Base-by-base conservation (phyloP, 1,140 invertebrate genomes). In the Drosophila oshimai region DNA sequence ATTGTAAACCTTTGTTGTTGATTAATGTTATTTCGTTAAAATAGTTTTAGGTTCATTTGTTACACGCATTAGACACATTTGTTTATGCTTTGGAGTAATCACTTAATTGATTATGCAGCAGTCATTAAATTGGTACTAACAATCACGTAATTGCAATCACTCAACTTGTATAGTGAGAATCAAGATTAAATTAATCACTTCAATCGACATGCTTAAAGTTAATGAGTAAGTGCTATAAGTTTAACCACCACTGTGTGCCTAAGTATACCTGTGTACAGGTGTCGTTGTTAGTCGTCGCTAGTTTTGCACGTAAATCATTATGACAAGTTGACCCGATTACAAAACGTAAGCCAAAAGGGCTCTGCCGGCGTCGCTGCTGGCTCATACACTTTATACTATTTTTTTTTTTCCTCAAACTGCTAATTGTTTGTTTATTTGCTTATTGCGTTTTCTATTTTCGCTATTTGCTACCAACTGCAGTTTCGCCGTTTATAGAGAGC, bases 321-420 rank as follows among this genome's bases (percentile, higher is more conserved):
- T 84, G 80, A 86, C 80, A 86, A 84, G 80, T 80, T 84, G 80
- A 84, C 80, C 80, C 64, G 80, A 71, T 84, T 86, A 69, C 60
- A 60, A 84, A 68, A 74, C 44, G 55, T 20, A 47, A 55, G 34
- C 53, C 33, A 28, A 64, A 65, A 50, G 62, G 62, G 62, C 58
- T 20, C 62, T 41, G 20, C 51, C 65, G 57, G 29, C 50, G 54
- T 61, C 57, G 53, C 69, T 54, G 47, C 22, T 22, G 24, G 31
- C 29, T 34, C 17, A 34, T 42, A 53, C 22, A 50, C 24, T 41
- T 15, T 39, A 20, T 22, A 42, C 24, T 58, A 26, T n/a, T 45
- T 44, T 17, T 31, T 26, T 17, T 22, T 54, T 76, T 46, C 36
- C 15, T n/a, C 64, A 50, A 51, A 26, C 29, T 62, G 75, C 80